Evolutionary conservation across 2,113 vertebrate genomes (phyloP), one percentile per base, ranked within the genome.

Genomic region (Leucoraja erinaceus): DNA sequence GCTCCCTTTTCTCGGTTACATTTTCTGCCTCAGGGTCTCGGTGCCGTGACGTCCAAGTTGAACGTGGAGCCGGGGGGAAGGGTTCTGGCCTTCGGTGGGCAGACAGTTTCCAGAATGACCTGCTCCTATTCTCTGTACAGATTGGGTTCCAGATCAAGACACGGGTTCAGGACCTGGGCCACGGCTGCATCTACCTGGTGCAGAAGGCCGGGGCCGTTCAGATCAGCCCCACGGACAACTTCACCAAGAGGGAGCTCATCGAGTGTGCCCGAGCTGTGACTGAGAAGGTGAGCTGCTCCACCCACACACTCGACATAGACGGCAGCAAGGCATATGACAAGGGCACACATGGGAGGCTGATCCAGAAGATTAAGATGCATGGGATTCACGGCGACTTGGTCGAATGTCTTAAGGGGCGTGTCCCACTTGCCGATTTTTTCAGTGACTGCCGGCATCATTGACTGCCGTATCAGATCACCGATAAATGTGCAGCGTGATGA

Each of bases 141-240:
- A 98, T 99, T 0, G 98, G 98, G n/a, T 98, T 98, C 94, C 98
- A 99, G 96, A 99, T 99, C 94, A 98, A 95, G 94, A 97, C 97
- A 0, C 97, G 98, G 0, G 98, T 99, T 78, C 98, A 99, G 94
- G 98, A 99, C 94, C 96, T 99, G 93, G 99, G 99, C 79, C 98
- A 99, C 0, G 97, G 98, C 94, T 99, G 98, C 84, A 99, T 99
- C 95, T 98, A 98, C 94, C 97, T 99, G 95, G 99, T 99, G 38
- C 98, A 99, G 95, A 99, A 99, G 95, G 99, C 98, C 0, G 98
- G 98, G 74, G 98, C 98, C 28, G 96, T 99, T 91, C 99, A 99
- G 96, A 97, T 99, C 93, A 99, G 98, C 94, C 99, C 99, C 93
- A 98, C 97, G 0, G 99, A 99, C 95, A 98, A 97, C 94, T 99